A percentile compares a stretch with the other conserved stretches of the same genome.
These are phyloP conservation scores for Elaeidobius kamerunicus DNA, from an alignment of 2,888 invertebrate genomes.

Conservation along the genomic window DNA sequence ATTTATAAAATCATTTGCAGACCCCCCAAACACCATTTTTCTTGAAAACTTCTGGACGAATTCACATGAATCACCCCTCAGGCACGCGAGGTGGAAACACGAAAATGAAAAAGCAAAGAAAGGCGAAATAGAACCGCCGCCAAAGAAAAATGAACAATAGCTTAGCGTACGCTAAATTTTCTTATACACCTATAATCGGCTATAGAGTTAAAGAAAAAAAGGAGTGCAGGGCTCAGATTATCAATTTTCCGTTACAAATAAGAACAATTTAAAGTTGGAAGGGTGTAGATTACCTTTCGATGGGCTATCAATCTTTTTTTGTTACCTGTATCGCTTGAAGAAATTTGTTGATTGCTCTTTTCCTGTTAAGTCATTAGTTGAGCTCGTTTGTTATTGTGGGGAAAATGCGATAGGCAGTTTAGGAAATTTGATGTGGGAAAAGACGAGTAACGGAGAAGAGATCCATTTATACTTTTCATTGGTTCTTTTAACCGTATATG, in stretches of 20 bases:
- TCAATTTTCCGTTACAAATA: conserved; percentile 29
- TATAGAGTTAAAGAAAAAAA: conserved; percentile 3
- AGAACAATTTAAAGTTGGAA: conserved; percentile 26
- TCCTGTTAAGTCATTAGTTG: conserved; percentile 25
- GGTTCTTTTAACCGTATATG: too few species aligned
- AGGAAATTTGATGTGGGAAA: conserved; percentile 5
- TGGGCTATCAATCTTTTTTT: conserved; percentile 26
- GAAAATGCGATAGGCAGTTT: conserved; percentile 16
- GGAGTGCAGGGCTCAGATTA: conserved; percentile 14
- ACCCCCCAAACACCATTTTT: conserved; percentile 24
- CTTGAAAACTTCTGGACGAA: conserved; percentile 26
- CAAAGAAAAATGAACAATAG: conserved; percentile 26
- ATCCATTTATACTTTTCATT: too few species aligned
- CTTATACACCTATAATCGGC: conserved; percentile 20
- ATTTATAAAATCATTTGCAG: conserved; percentile 27
- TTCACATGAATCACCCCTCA: conserved; percentile 21
- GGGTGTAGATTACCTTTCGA: conserved; percentile 25
- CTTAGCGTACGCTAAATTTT: conserved; percentile 17
- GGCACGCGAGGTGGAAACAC: conserved; percentile 21
- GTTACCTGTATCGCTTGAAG: conserved; percentile 24
- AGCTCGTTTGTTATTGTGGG: conserved; percentile 19
- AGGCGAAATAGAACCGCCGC: conserved; percentile 13
- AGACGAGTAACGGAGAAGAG: not conserved
- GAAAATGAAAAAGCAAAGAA: conserved; percentile 18
- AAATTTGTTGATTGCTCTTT: conserved; percentile 23